Base-by-base conservation (phyloP, 2,797 vertebrate genomes). In the Pseudochromis fuscus region DNA sequence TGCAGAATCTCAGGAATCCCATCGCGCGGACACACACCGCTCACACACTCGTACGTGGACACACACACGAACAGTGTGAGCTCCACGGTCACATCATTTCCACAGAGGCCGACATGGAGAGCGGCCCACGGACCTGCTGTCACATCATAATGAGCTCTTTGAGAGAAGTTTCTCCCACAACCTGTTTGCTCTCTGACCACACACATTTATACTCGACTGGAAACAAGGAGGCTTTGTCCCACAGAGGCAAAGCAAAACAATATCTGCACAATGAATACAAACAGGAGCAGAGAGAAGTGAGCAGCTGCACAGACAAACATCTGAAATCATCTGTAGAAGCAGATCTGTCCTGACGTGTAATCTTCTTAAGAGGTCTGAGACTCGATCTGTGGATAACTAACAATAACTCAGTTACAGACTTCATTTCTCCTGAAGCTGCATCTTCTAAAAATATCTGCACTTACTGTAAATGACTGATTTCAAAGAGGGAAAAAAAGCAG, bases 71-170 rank as follows among this genome's bases (percentile, higher is more conserved):
- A 71, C 51, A 55, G 40, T 53, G 19, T 53, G 19, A 53, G 51
- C n/a, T 44, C 44, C 40, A 38, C 53, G 4, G 60, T 28, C 58
- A 31, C 86, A 84, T 53, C 15, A 81, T 84, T 77, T 86, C 67
- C 82, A 90, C 76, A 84, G 65, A 75, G 49, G 77, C n/a, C 4
- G 67, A 77, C 79, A 44, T 45, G 33, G 66, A 24, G 59, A 1
- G 23, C 28, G 28, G 61, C 88, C 87, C 85, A 85, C 86, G 2
- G 61, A 5, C 59, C 53, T 66, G 66, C 75, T 53, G 72, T 78
- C 56, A 38, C 21, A 50, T 50, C 6, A 93, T 80, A 92, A 93
- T 69, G 72, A 84, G 59, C 84, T 67, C 89, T 91, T 91, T 89
- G 70, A 90, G 85, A 82, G 57, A 76, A 83, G 79, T 58, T 49